phyloP scores from a whole-genome alignment of 2,797 vertebrate genomes.

The Linurgus olivaceus region DNA sequence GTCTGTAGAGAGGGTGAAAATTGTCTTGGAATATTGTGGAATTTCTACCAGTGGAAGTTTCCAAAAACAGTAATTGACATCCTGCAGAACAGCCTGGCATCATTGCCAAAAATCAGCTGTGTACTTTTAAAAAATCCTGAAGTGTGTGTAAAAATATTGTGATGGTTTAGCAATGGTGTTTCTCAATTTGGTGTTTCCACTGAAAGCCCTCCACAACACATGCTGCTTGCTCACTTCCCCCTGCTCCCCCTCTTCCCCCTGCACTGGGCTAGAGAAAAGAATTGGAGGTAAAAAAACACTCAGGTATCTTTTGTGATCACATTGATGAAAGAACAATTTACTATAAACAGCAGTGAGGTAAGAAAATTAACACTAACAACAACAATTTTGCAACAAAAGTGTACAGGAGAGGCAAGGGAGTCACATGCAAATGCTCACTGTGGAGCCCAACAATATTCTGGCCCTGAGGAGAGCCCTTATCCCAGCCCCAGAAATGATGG shows the following conservation, averaged over 20 bases:
- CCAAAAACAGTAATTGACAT: background rate
- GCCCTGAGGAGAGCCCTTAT: background rate
- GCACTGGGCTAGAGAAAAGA: background rate
- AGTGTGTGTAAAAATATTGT: background rate
- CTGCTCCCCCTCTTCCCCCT: background rate
- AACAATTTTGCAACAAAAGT: background rate
- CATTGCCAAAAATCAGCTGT: background rate
- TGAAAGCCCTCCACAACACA: background rate
- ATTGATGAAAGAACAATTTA: background rate
- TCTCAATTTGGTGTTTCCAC: background rate
- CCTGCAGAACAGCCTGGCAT: background rate
- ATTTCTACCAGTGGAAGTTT: background rate
- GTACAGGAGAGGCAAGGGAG: fast-evolving
- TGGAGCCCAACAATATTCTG: background rate
- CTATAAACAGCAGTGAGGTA: background rate
- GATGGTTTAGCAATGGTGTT: background rate
- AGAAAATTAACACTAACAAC: background rate
- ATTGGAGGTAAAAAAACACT: background rate
- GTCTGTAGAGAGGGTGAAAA: background rate
- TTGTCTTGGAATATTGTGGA: background rate
- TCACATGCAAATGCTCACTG: background rate
- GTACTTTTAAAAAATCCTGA: background rate
- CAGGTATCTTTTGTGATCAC: fast-evolving
- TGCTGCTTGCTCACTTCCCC: background rate
- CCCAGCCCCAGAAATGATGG: background rate